Conservation (phyloP, 2,113 vertebrate species). For the Bufo bufo region DNA sequence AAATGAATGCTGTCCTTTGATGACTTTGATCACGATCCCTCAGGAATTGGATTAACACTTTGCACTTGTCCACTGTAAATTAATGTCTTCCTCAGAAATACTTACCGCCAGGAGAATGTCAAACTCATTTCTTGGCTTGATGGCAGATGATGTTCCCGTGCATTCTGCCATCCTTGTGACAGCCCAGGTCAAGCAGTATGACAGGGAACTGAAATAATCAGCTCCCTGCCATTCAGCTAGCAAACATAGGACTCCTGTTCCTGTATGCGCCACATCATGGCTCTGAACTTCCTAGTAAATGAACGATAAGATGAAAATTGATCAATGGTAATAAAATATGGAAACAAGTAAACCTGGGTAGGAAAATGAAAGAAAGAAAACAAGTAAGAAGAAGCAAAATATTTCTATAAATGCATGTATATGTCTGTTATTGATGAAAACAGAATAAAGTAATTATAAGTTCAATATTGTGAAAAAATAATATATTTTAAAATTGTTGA, state of each 20-base stretch:
- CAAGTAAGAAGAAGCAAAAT: too few relatives aligned
- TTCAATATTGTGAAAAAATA: neutral
- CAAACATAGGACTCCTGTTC: neutral
- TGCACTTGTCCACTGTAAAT: neutral
- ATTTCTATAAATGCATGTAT: too few relatives aligned
- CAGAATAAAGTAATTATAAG: too few relatives aligned
- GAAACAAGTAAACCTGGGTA: neutral
- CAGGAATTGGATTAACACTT: neutral
- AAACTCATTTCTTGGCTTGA: neutral
- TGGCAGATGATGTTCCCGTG: neutral
- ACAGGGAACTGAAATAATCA: constrained; percentile 1
- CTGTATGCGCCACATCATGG: neutral
- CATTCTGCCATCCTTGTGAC: neutral
- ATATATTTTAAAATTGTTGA: too few relatives aligned
- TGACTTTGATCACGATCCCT: neutral
- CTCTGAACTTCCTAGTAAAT: neutral
- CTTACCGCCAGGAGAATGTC: neutral
- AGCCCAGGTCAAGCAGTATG: neutral
- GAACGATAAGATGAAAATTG: neutral
- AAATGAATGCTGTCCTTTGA: neutral
- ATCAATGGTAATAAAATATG: neutral
- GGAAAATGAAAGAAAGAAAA: neutral
- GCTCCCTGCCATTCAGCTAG: neutral
- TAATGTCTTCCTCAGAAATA: neutral
- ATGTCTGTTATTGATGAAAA: too few relatives aligned